These are phyloP conservation scores for Panorpa germanica DNA, from an alignment of 2,888 invertebrate genomes.

Conservation along the genomic window DNA sequence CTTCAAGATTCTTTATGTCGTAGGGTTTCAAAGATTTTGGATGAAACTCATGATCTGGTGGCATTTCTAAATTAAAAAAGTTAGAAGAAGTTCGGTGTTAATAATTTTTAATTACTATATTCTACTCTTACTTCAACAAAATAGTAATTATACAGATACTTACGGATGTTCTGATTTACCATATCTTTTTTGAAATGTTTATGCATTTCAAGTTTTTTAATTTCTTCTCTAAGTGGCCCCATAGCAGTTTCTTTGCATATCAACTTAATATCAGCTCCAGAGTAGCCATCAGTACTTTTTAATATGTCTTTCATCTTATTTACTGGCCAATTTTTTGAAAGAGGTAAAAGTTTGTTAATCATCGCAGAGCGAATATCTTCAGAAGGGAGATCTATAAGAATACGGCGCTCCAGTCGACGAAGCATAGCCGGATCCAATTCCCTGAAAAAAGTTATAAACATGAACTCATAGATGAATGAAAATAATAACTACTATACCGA, in stretches of 20 bases:
- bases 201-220: slow-evolving; percentile 25
- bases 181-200: slow-evolving; percentile 8
- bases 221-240: slow-evolving; percentile 51
- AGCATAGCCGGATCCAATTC: slow-evolving; percentile 78
- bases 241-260: slow-evolving; percentile 82
- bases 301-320: slow-evolving; percentile 29
- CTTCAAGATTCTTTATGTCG: slow-evolving; percentile 13
- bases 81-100: slow-evolving; percentile 2
- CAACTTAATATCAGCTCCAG: slow-evolving; percentile 73
- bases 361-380: slow-evolving; percentile 42
- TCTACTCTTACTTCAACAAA: slow-evolving; percentile 8
- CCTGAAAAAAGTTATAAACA: slow-evolving; percentile 26
- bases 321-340: slow-evolving; percentile 18
- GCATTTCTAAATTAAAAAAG: not conserved
- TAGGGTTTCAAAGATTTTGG: slow-evolving; percentile 1
- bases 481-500: slow-evolving; percentile 2
- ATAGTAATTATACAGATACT: slow-evolving; percentile 1
- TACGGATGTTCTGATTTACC: slow-evolving; percentile 8
- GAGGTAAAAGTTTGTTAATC: slow-evolving; percentile 38
- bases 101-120: slow-evolving; percentile 1
- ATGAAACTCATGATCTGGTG: too few relatives aligned
- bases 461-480: slow-evolving; percentile 4
- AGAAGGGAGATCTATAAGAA: slow-evolving; percentile 63
- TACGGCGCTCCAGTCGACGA: slow-evolving; percentile 71
- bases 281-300: slow-evolving; percentile 49